phyloP scores from a whole-genome alignment of 1,140 invertebrate genomes.

The Ceratosolen solmsi region DNA sequence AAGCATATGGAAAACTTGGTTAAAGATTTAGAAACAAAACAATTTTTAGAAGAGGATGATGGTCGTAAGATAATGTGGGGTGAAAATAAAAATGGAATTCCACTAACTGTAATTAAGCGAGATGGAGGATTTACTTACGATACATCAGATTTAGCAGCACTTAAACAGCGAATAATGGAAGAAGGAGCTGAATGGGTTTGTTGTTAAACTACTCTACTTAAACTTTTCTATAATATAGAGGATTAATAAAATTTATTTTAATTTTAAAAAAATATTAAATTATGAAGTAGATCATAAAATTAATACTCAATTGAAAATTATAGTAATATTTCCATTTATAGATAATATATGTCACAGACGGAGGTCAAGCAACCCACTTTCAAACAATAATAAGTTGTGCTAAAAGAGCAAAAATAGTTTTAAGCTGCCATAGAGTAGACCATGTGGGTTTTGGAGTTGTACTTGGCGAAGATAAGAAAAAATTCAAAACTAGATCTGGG shows the following conservation, averaged over 20 bases:
- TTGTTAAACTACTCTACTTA: neutral
- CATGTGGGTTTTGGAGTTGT: slow-evolving; percentile 98
- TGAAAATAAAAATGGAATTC: slow-evolving; percentile 77
- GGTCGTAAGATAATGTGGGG: slow-evolving; percentile 96
- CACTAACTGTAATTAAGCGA: slow-evolving; percentile 96
- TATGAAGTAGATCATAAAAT: neutral
- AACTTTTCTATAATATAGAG: neutral
- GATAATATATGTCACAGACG: slow-evolving; percentile 96
- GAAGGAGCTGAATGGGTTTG: slow-evolving; percentile 87
- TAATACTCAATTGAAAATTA: neutral
- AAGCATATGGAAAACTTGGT: slow-evolving; percentile 90
- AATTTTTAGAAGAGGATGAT: slow-evolving; percentile 89
- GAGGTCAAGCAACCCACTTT: slow-evolving; percentile 92
- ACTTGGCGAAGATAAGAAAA: slow-evolving; percentile 98
- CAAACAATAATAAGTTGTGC: slow-evolving; percentile 83
- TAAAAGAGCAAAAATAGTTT: slow-evolving; percentile 80
- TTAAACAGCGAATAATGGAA: slow-evolving; percentile 90
- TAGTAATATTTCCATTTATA: slow-evolving; percentile 46
- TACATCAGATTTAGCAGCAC: slow-evolving; percentile 96
- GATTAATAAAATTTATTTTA: slow-evolving; percentile 40
- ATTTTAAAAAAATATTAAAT: too few relatives aligned
- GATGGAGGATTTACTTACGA: slow-evolving; percentile 99
- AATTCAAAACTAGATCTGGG: slow-evolving; percentile 98
- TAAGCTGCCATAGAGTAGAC: slow-evolving; percentile 81
- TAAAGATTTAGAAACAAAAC: slow-evolving; percentile 82